These are phyloP conservation scores for Leptestheria dahalacensis DNA, from an alignment of 1,140 invertebrate species.

Conservation along the genomic window DNA sequence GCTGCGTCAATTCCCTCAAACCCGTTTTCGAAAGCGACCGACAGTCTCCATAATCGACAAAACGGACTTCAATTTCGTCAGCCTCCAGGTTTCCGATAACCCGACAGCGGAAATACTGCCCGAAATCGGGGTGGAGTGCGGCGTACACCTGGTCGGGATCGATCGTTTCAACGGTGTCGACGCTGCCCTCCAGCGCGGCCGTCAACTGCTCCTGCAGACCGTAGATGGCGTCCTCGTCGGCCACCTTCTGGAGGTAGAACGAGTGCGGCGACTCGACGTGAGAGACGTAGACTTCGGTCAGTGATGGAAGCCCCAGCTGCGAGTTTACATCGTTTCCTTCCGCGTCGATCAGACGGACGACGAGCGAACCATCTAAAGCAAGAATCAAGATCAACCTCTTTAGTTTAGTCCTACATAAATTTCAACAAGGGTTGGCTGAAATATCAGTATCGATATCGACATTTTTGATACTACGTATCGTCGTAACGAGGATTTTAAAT, in stretches of 20 bases:
- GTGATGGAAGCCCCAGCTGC: slow-evolving; percentile 3
- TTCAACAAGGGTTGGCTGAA: too few species aligned
- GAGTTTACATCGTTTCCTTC: neutral
- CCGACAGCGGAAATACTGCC: neutral
- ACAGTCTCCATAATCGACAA: slow-evolving; percentile 7
- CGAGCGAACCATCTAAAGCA: too few species aligned
- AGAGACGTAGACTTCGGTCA: neutral
- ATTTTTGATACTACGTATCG: too few species aligned
- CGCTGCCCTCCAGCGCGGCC: neutral
- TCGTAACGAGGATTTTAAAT: too few species aligned
- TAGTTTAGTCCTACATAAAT: too few species aligned
- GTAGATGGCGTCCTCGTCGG: neutral
- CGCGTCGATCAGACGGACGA: neutral
- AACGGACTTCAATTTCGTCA: neutral
- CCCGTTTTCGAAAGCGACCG: neutral
- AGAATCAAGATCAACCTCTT: too few species aligned
- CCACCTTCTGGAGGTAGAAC: neutral
- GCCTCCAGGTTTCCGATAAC: neutral
- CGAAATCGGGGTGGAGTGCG: neutral
- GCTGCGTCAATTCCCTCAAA: neutral
- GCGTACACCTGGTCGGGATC: neutral
- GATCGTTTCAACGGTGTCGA: neutral
- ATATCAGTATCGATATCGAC: too few species aligned
- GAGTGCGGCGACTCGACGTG: neutral
- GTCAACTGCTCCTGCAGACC: neutral